Conservation (phyloP, 1,140 invertebrate genomes). For the Thaumetopoea pityocampa region DNA sequence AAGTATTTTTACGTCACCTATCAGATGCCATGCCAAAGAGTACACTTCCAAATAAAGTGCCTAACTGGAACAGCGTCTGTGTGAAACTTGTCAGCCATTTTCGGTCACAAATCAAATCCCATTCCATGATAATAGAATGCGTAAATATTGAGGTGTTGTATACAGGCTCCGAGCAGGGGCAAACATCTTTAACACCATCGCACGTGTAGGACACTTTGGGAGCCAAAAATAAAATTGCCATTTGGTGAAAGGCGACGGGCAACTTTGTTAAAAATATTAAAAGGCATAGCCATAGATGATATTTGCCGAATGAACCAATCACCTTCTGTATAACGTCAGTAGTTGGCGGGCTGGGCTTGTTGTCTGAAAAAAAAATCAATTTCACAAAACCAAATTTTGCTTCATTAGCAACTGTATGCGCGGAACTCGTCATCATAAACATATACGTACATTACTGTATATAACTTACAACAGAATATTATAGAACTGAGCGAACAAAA, state of each 20-base stretch:
- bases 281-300: slow-evolving; percentile 80
- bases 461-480: no score
- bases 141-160: slow-evolving; percentile 81
- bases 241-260: slow-evolving; percentile 83
- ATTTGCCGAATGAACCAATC: slow-evolving; percentile 82
- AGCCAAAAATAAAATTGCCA: slow-evolving; percentile 80
- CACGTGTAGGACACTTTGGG: slow-evolving; percentile 74
- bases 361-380: slow-evolving; percentile 32
- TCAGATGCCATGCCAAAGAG: slow-evolving; percentile 70
- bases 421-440: no score
- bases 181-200: slow-evolving; percentile 41
- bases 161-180: slow-evolving; percentile 75
- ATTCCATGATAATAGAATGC: slow-evolving; percentile 83
- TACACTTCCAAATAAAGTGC: slow-evolving; percentile 62
- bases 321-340: slow-evolving; percentile 71
- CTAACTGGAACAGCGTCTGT: slow-evolving; percentile 76
- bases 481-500: no score
- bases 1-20: slow-evolving; percentile 39
- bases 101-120: slow-evolving; percentile 83
- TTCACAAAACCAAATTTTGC: no score
- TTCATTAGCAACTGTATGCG: no score
- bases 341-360: slow-evolving; percentile 15
- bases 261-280: slow-evolving; percentile 82
- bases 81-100: slow-evolving; percentile 80
- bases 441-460: no score